phyloP scores from a whole-genome alignment of 2,888 invertebrate species.

The Hypercompe scribonia region DNA sequence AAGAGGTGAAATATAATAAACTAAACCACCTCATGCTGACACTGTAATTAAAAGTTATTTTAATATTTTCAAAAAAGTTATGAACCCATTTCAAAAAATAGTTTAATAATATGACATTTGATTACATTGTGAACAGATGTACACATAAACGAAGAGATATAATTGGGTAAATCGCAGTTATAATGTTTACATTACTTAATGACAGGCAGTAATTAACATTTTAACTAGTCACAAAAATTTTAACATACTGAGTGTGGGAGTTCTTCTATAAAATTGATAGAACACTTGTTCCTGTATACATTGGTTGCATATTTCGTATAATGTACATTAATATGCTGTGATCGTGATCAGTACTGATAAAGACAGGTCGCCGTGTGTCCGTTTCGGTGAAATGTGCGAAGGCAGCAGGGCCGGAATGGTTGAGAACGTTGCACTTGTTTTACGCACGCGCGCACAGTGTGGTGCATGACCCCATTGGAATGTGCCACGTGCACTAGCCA shows the following conservation, averaged over 20 bases:
- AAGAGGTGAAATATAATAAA: not conserved
- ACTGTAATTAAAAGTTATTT: not conserved
- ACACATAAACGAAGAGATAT: constrained; percentile 21
- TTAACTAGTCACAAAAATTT: constrained; percentile 40
- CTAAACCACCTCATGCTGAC: not conserved
- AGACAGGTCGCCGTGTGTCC: constrained; percentile 17
- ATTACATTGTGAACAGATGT: constrained; percentile 10
- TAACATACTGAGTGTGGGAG: constrained; percentile 32
- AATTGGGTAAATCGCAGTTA: constrained; percentile 26
- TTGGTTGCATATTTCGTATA: constrained; percentile 17
- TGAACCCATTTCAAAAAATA: not conserved
- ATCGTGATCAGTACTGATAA: constrained; percentile 17
- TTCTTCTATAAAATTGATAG: constrained; percentile 32
- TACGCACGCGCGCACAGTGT: constrained; percentile 78
- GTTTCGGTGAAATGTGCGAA: constrained; percentile 53
- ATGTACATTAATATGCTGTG: constrained; percentile 13
- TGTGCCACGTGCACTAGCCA: constrained; percentile 84
- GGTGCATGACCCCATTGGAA: constrained; percentile 85
- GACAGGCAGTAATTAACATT: constrained; percentile 33
- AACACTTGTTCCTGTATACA: constrained; percentile 24
- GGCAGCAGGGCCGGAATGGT: constrained; percentile 53
- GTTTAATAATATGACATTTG: not conserved
- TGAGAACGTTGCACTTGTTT: constrained; percentile 79
- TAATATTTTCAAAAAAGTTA: not conserved
- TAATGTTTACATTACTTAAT: constrained; percentile 19